Percentiles rank a stretch among this genome's conserved stretches.
Evolutionary conservation across 2,797 vertebrate genomes (phyloP).

Genomic region (Macropodus opercularis): DNA sequence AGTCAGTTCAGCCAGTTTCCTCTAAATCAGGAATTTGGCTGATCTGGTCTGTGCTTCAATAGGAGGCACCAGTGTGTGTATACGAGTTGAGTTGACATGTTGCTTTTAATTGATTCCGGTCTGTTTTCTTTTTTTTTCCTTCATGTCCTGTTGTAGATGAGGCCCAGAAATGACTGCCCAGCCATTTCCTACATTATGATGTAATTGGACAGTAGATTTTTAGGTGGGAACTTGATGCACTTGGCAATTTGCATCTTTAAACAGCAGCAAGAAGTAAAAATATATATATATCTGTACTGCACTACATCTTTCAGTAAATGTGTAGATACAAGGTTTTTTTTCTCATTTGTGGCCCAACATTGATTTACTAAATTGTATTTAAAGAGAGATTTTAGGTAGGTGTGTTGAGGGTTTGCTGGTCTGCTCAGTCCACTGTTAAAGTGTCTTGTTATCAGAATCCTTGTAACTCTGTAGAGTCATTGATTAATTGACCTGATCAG

Average conservation of each 20-base stretch:
- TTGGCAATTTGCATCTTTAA: conserved; percentile 3
- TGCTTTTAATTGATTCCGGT: conserved; percentile 16
- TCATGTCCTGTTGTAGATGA: conserved; percentile 1
- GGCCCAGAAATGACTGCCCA: neutral
- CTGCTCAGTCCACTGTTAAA: conserved; percentile 47
- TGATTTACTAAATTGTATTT: conserved; percentile 19
- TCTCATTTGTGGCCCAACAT: conserved; percentile 16
- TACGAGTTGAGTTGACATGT: neutral
- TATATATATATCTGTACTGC: conserved; percentile 21
- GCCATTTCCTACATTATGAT: neutral
- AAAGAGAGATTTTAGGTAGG: conserved; percentile 12
- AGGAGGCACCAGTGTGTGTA: conserved; percentile 15
- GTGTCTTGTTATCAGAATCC: conserved; percentile 48
- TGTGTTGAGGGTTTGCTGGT: conserved; percentile 42
- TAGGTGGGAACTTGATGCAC: conserved; percentile 40
- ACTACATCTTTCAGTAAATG: conserved; percentile 7
- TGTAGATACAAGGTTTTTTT: conserved; percentile 2
- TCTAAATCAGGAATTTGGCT: conserved; percentile 9
- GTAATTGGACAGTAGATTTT: conserved; percentile 5
- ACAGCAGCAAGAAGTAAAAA: conserved; percentile 5
- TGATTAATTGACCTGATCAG: conserved; percentile 57
- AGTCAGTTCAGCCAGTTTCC: conserved; percentile 12
- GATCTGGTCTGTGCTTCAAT: conserved; percentile 55
- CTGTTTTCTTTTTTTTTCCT: neutral
- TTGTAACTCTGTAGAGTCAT: conserved; percentile 38